These are phyloP conservation scores for Gonatopus flavifemur DNA, from an alignment of 1,140 invertebrate genomes.

Conservation along the genomic window DNA sequence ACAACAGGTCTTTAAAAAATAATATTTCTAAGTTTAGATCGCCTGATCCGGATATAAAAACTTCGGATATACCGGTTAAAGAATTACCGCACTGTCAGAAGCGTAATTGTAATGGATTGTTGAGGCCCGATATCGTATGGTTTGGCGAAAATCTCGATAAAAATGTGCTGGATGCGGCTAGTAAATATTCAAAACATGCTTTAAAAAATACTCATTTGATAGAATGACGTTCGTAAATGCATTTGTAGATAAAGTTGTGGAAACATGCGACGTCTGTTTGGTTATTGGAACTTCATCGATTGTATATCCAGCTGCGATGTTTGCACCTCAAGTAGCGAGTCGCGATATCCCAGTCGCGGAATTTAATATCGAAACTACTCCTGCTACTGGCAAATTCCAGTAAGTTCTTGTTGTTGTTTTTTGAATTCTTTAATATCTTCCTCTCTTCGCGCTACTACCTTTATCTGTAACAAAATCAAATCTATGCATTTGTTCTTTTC, in stretches of 20 bases:
- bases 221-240: background rate
- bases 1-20: background rate
- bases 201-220: background rate
- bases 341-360: constrained; percentile 83
- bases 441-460: background rate
- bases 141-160: constrained; percentile 81
- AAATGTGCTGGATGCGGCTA: constrained; percentile 65
- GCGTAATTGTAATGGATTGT: constrained; percentile 67
- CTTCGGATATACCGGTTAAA: constrained; percentile 64
- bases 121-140: constrained; percentile 87
- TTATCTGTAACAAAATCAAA: constrained; percentile 17
- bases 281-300: constrained; percentile 86
- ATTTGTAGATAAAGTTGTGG: constrained; percentile 63
- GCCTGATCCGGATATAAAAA: constrained; percentile 42
- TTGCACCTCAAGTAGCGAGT: constrained; percentile 76
- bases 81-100: constrained; percentile 73
- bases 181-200: constrained; percentile 41
- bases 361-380: constrained; percentile 84
- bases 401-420: too few species aligned
- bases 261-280: constrained; percentile 78
- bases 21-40: constrained; percentile 30
- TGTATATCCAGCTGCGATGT: constrained; percentile 93
- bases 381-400: constrained; percentile 70
- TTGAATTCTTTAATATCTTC: too few species aligned
- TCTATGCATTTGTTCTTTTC: constrained; percentile 17